Percentiles rank a stretch among this genome's conserved stretches.
phyloP scores from a whole-genome alignment of 1,140 invertebrate genomes.

The Pachyrhynchus sulphureomaculatus region DNA sequence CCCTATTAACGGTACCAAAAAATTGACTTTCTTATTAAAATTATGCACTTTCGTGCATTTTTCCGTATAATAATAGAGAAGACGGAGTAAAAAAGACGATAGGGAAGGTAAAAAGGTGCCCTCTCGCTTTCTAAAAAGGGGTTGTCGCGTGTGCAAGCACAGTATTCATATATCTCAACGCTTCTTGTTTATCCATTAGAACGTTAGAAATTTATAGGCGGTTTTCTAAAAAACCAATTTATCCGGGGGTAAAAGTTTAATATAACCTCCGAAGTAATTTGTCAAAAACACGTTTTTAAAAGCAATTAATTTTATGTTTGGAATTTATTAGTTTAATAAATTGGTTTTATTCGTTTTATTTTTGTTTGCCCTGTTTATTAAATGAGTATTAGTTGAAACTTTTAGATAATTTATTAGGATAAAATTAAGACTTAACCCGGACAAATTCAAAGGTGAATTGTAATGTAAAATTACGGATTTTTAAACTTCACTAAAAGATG shows the following conservation, averaged over 20 bases:
- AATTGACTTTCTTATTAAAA: constrained; percentile 23
- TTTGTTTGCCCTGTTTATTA: too few relatives aligned
- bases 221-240: constrained; percentile 6
- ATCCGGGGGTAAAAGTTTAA: background rate
- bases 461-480: too few relatives aligned
- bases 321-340: background rate
- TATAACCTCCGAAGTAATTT: background rate
- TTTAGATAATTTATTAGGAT: too few relatives aligned
- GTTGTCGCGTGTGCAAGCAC: constrained; percentile 18
- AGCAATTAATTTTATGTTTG: too few relatives aligned
- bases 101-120: constrained; percentile 22
- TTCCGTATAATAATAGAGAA: background rate
- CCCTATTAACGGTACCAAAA: constrained; percentile 23
- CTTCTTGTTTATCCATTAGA: constrained; percentile 5
- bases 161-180: constrained; percentile 2
- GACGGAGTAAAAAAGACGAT: background rate
- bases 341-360: too few relatives aligned
- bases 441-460: too few relatives aligned
- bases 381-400: background rate
- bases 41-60: constrained; percentile 9
- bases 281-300: too few relatives aligned
- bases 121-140: constrained; percentile 7
- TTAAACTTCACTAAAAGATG: too few relatives aligned
- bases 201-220: background rate
- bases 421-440: too few relatives aligned